phyloP scores from a whole-genome alignment of 2,797 vertebrate species.

The Apodemus agrarius region DNA sequence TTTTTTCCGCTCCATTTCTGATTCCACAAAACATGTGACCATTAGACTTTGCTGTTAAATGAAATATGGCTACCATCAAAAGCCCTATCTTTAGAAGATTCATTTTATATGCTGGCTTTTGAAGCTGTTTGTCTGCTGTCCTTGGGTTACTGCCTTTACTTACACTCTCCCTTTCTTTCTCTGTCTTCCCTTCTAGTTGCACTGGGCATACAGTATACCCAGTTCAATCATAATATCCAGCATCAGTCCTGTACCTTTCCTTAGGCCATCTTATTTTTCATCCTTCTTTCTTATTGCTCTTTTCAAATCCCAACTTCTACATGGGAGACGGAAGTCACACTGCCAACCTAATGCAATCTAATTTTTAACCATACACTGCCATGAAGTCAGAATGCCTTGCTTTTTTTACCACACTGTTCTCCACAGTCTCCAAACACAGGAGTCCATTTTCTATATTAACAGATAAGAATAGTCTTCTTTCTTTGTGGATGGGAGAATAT shows the following conservation, averaged over 20 bases:
- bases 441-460: neutral
- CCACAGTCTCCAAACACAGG: neutral
- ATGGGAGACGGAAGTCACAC: neutral
- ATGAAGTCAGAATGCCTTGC: neutral
- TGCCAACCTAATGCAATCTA: neutral
- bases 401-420: neutral
- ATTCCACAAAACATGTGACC: neutral
- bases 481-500: neutral
- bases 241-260: neutral
- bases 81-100: neutral
- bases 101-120: neutral
- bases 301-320: neutral
- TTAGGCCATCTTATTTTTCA: neutral
- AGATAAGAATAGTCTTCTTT: neutral
- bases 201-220: neutral
- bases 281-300: neutral
- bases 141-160: neutral
- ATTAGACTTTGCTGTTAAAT: neutral
- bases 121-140: neutral
- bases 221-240: neutral
- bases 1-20: conserved; percentile 34
- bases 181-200: neutral
- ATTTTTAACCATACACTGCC: neutral
- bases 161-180: neutral
- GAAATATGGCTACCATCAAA: neutral